Evolutionary conservation across 1,140 invertebrate genomes (phyloP), one percentile per base, ranked within the genome.

Genomic region (Drosophila ambigua): DNA sequence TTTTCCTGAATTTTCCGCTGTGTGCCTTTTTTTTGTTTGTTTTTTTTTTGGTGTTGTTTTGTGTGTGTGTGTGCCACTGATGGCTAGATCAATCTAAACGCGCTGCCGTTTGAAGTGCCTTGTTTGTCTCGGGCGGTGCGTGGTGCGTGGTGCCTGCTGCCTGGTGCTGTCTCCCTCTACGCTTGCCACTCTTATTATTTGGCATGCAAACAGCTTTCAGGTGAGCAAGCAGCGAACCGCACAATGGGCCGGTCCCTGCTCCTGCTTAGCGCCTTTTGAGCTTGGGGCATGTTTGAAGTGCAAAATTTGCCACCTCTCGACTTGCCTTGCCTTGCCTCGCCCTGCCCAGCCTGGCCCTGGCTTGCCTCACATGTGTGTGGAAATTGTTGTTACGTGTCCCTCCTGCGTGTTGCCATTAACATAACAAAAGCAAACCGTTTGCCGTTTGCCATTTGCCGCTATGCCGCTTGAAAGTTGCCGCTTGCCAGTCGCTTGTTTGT

Each of bases 351-450:
- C 67, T 79, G n/a, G n/a, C 62, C 43, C 54, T 55, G 62, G 63
- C 67, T 83, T 55, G 62, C 63, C 67, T 79, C 63, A 39, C 35
- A 72, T 79, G 64, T 50, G 54, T 72, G 54, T 72, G 59, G 49
- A 85, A 90, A 89, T 90, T 81, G 85, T 77, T 81, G 87, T 77
- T 83, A 90, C 81, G 79, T 90, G 81, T 63, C 62, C 67, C 35
- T 63, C 64, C 35, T 63, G 59, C 53, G 60, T 62, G 67, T 60
- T 66, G 76, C 79, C 67, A 90, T 90, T 90, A 90, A 77, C 87
- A 90, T 90, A 90, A 90, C 87, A 90, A 90, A 90, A 80, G 87
- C 50, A 66, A 48, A 48, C 60, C 51, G 28, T 43, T 53, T 49
- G 46, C 53, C 46, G 45, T 55, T 61, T 64, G 58, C 53, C 52